These are phyloP conservation scores for Melieria omissa DNA, from an alignment of 2,888 invertebrate genomes.

Conservation along the genomic window DNA sequence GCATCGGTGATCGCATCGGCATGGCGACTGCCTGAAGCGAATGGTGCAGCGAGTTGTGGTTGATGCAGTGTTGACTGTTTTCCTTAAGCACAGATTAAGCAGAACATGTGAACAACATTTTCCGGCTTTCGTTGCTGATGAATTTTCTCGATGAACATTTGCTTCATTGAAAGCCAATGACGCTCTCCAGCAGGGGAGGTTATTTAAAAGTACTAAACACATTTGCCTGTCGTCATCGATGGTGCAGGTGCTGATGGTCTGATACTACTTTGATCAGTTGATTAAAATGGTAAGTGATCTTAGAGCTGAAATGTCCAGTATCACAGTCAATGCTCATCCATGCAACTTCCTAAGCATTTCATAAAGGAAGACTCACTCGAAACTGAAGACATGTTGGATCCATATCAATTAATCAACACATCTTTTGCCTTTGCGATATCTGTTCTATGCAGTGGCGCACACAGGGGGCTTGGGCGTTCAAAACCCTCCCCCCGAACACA, in stretches of 20 bases:
- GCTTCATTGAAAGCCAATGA: slow-evolving; percentile 61
- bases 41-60: slow-evolving; percentile 26
- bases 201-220: slow-evolving; percentile 1
- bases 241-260: slow-evolving; percentile 59
- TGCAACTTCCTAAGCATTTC: background rate
- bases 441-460: too few relatives aligned
- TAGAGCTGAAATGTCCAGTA: background rate
- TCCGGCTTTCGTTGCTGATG: slow-evolving; percentile 57
- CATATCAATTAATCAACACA: too few relatives aligned
- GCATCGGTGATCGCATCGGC: slow-evolving; percentile 54
- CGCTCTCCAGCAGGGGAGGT: slow-evolving; percentile 46
- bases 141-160: slow-evolving; percentile 62
- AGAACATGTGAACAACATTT: slow-evolving; percentile 55
- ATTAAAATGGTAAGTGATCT: slow-evolving; percentile 55
- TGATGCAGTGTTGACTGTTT: background rate
- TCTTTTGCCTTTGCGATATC: too few relatives aligned
- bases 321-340: background rate
- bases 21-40: slow-evolving; percentile 57
- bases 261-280: slow-evolving; percentile 59
- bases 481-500: too few relatives aligned
- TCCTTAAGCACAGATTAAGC: slow-evolving; percentile 48
- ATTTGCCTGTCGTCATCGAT: slow-evolving; percentile 58
- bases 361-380: background rate
- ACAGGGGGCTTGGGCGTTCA: too few relatives aligned
- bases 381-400: too few relatives aligned